Evolutionary conservation across 1,140 invertebrate genomes (phyloP).

Genomic region (Cherax quadricarinatus): DNA sequence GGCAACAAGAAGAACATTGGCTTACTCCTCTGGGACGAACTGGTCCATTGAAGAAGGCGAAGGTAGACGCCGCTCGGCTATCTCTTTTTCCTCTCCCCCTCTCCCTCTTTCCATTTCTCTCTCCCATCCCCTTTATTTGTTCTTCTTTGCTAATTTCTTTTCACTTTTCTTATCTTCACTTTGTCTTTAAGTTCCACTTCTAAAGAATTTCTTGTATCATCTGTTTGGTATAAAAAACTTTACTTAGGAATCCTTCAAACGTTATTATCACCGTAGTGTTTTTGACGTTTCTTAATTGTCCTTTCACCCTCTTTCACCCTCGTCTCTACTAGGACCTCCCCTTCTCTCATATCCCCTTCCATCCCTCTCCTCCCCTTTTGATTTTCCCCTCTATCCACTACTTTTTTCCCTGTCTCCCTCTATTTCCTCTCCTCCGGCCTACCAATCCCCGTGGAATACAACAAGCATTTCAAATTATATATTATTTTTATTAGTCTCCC

Average conservation of each 20-base stretch:
- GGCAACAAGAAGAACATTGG: conserved; percentile 59
- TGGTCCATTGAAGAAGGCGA: conserved; percentile 58
- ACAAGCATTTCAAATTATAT: background rate
- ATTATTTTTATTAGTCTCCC: background rate
- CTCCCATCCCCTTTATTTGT: conserved; percentile 10
- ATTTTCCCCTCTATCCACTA: background rate
- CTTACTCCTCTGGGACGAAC: conserved; percentile 55
- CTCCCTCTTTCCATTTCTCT: background rate
- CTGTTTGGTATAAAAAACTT: no score
- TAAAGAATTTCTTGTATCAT: no score
- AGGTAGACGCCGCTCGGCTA: conserved; percentile 17
- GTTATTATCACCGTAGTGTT: background rate
- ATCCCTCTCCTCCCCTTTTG: background rate
- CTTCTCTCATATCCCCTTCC: background rate
- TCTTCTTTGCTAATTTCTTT: background rate
- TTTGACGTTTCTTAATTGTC: background rate
- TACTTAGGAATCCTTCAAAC: background rate
- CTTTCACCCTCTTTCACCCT: background rate
- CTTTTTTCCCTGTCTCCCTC: background rate
- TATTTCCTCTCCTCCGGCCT: background rate
- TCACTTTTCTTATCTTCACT: background rate
- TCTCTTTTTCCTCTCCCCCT: conserved; percentile 4
- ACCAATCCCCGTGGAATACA: background rate
- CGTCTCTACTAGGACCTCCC: background rate
- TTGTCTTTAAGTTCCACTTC: background rate